Base-by-base conservation (phyloP, 2,113 vertebrate genomes). In the Zosterops lateralis region DNA sequence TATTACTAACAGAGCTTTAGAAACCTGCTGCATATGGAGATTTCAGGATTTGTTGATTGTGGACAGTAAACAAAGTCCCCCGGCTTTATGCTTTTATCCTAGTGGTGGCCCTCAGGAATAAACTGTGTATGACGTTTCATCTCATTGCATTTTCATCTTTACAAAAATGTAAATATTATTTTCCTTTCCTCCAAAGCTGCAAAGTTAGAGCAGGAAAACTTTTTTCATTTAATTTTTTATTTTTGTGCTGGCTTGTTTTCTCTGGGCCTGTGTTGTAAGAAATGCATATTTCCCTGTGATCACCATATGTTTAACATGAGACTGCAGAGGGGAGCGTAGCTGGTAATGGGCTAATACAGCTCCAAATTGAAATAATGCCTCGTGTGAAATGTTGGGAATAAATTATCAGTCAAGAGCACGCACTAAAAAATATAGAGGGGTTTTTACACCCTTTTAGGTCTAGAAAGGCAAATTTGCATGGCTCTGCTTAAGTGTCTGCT, bases 21-120 rank as follows among this genome's bases (percentile, higher is more conserved):
- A 97, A 97, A 95, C 95, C 96, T 96, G 96, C 95, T 97, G 85
- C 97, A 96, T 97, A 96, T 97, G 96, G 97, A 97, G 89, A 98
- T 97, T 95, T 91, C 51, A 74, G 92, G 94, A 97, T 97, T 97
- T 97, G 96, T 97, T 97, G 96, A 97, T 97, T 97, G 97, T 96
- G 97, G 97, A 95, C 97, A 96, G 96, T 96, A 96, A 97, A 97
- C 96, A 98, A 96, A 95, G 91, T 97, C 91, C 90, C 90, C 77
- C 47, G 84, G 94, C 96, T 97, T 97, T 96, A 68, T 89, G 84
- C 95, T 97, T 97, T 97, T 96, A 97, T 97, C 96, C 96, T 84
- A 47, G 86, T 51, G 79, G 95, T 95, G 95, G 95, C 95, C 96
- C 94, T 97, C 93, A 96, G 93, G 96, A 97, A 95, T 96, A 93